Evolutionary conservation across 1,140 invertebrate species (phyloP), one percentile per base, ranked within the genome.

Genomic region (Marisa cornuarietis): DNA sequence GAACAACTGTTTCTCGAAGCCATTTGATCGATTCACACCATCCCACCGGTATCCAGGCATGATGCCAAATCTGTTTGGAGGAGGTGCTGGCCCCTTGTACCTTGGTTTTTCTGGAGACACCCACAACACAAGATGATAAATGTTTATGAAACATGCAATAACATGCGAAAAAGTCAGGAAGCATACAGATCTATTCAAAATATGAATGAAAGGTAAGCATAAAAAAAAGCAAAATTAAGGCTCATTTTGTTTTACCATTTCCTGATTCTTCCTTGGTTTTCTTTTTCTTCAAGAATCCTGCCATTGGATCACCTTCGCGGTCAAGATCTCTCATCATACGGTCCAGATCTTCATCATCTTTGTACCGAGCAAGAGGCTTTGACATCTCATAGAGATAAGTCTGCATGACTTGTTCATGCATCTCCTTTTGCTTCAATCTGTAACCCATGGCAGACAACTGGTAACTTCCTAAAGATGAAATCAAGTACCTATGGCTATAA

Each of bases 11-110:
- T 95, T 95, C 89, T 99, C 98, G 90, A 98, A 99, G 0, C 98
- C 98, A 92, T 96, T 99, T 9, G 97, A 99, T 42, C 98, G 92
- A 88, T 99, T 97, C 0, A 99, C 98, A 2, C 98, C 98, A 91
- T 99, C 98, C 98, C 98, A 99, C 62, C 97, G 92, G 91, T 97
- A 95, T 0, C 98, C 98, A 0, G 98, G 98, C 72, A 92, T 91
- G 80, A 99, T 98, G 63, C 94, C 94, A 92, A 95, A 99, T 16
- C 98, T 93, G 92, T 99, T 99, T 65, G 96, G 96, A 63, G 95
- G 95, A 68, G 92, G 90, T 63, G 93, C 91, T 51, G 94, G 93
- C 7, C 97, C 97, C 87, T 94, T 93, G 87, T 97, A 98, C 24
- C 91, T 91, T 24, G 95, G 96, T 90, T 88, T 85, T 52, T 91